These are phyloP conservation scores for Drosophila paracracens DNA, from an alignment of 2,888 invertebrate species.

Conservation along the genomic window DNA sequence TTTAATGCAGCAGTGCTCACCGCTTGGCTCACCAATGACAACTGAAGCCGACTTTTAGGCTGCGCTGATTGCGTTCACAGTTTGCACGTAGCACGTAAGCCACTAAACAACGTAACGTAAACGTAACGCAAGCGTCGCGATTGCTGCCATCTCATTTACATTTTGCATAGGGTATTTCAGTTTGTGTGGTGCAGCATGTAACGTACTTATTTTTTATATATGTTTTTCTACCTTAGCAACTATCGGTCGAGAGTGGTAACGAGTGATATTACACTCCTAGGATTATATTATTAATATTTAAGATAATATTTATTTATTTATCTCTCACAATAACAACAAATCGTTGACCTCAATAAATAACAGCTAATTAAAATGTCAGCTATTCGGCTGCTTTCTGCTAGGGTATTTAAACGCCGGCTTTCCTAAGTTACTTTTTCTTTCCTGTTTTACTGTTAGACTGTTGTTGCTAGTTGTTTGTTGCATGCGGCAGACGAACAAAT, in stretches of 20 bases:
- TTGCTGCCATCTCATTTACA: constrained; percentile 40
- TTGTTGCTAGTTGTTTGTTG: constrained; percentile 43
- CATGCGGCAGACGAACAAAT: constrained; percentile 56
- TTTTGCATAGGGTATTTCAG: constrained; percentile 2
- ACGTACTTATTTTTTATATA: not conserved
- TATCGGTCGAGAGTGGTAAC: not conserved
- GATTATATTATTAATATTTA: not conserved
- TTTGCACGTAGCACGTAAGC: constrained; percentile 17
- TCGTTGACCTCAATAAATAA: not conserved
- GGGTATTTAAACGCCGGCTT: not conserved
- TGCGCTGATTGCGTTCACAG: constrained; percentile 46
- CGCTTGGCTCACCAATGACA: constrained; percentile 56
- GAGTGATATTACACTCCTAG: not conserved
- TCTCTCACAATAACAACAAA: not conserved
- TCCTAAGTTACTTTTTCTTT: not conserved
- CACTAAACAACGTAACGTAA: constrained; percentile 24
- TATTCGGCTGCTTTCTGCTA: not conserved
- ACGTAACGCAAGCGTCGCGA: constrained; percentile 21
- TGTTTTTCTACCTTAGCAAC: not conserved
- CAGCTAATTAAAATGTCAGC: not conserved
- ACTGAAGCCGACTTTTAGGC: constrained; percentile 79
- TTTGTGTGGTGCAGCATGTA: too few species aligned
- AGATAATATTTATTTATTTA: not conserved
- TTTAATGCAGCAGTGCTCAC: constrained; percentile 40
- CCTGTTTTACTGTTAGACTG: constrained; percentile 20